Conservation (phyloP, 1,140 invertebrate genomes). For the Aphidius gifuensis region DNA sequence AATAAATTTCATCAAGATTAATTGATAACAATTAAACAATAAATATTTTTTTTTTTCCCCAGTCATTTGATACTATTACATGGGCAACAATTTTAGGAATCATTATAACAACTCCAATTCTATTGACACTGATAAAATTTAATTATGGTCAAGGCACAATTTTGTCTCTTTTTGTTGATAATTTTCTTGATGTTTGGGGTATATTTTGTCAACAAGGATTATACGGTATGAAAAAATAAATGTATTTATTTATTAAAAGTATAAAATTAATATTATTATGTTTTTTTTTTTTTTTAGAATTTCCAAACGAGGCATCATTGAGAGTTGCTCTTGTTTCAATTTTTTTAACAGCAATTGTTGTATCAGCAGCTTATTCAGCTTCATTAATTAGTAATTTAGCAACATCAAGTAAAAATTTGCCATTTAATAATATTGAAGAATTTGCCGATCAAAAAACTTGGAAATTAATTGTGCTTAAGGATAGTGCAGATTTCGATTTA, state of each 20-base stretch:
- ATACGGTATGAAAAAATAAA: constrained; percentile 26
- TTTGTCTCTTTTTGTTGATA: constrained; percentile 22
- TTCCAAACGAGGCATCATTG: constrained; percentile 23
- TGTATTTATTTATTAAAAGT: background rate
- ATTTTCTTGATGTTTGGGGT: constrained; percentile 35
- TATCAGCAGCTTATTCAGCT: constrained; percentile 33
- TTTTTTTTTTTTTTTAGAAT: constrained; percentile 13
- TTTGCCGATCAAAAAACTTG: constrained; percentile 29
- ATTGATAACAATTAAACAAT: too few species aligned
- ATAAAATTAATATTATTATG: background rate
- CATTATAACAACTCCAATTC: constrained; percentile 24
- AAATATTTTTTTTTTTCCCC: background rate
- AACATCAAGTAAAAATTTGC: constrained; percentile 16
- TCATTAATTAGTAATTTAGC: constrained; percentile 29
- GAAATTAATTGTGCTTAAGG: constrained; percentile 20
- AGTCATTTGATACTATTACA: constrained; percentile 30
- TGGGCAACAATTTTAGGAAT: constrained; percentile 31
- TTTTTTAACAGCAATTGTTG: constrained; percentile 25
- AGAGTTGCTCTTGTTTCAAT: constrained; percentile 32
- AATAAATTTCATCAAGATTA: background rate
- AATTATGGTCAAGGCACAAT: constrained; percentile 13
- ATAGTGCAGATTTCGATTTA: constrained; percentile 22
- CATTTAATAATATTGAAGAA: constrained; percentile 28
- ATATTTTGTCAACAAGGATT: constrained; percentile 41
- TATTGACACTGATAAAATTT: constrained; percentile 32